These are phyloP conservation scores for Drosophila picticornis DNA, from an alignment of 2,888 invertebrate species.

Conservation along the genomic window DNA sequence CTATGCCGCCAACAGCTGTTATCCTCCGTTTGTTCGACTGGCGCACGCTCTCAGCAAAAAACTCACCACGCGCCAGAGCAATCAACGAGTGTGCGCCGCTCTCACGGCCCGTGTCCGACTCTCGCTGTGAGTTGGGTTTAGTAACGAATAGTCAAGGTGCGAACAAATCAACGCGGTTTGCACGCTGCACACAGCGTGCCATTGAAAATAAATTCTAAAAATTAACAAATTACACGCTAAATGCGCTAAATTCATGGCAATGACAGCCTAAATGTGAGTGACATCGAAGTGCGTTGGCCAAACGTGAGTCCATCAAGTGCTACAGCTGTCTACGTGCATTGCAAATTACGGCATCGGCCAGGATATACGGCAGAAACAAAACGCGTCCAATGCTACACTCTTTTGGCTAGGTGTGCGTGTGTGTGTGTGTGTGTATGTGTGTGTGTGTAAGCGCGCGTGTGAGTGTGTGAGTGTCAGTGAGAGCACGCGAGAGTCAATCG, in stretches of 20 bases:
- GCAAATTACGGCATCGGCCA: conserved; percentile 76
- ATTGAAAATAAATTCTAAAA: conserved; percentile 69
- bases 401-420: conserved; percentile 58
- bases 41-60: conserved; percentile 58
- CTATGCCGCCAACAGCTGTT: conserved; percentile 68
- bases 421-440: conserved; percentile 30
- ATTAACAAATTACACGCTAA: conserved; percentile 55
- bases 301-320: conserved; percentile 4
- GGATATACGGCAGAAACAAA: conserved; percentile 66
- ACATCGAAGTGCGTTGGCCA: conserved; percentile 13
- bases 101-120: conserved; percentile 45
- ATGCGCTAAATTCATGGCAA: conserved; percentile 34
- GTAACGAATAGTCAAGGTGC: conserved; percentile 81
- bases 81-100: conserved; percentile 65
- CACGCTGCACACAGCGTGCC: conserved; percentile 70
- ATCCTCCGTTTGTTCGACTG: conserved; percentile 22
- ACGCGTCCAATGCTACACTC: conserved; percentile 70
- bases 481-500: conserved; percentile 69
- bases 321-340: conserved; percentile 36
- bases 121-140: conserved; percentile 67
- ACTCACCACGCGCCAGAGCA: conserved; percentile 62
- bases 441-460: conserved; percentile 29
- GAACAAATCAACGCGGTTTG: conserved; percentile 82
- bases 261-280: conserved; percentile 11
- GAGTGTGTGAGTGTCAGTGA: conserved; percentile 41